phyloP scores from a whole-genome alignment of 2,888 invertebrate species.

The Idaea biselata region DNA sequence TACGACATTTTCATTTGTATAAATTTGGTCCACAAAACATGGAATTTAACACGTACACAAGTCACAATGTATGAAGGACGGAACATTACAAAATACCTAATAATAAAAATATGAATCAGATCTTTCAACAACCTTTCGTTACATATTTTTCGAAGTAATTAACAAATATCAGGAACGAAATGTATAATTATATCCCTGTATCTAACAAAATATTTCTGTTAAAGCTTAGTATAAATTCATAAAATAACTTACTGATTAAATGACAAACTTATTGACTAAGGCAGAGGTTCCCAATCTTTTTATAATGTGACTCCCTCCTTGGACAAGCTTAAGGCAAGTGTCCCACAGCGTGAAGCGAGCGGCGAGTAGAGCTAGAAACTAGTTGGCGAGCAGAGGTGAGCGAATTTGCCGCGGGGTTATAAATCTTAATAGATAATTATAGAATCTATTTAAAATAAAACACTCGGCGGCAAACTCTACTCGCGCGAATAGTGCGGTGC shows the following conservation, averaged over 20 bases:
- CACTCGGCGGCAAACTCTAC: no score
- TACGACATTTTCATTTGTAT: background rate
- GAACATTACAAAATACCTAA: conserved; percentile 10
- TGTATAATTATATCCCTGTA: conserved; percentile 28
- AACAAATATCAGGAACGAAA: conserved; percentile 23
- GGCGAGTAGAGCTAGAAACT: no score
- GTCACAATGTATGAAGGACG: conserved; percentile 12
- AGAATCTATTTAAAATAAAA: no score
- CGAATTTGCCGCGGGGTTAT: no score
- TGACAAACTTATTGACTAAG: conserved; percentile 9
- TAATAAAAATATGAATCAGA: conserved; percentile 2
- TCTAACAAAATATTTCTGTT: conserved; percentile 18
- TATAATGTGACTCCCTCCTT: no score
- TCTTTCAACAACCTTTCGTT: conserved; percentile 8
- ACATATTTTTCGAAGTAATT: conserved; percentile 9
- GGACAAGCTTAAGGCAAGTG: no score
- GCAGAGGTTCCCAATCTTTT: no score
- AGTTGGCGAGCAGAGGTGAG: no score
- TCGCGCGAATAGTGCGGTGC: no score
- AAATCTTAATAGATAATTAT: no score
- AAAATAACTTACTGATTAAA: background rate
- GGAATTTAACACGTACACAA: conserved; percentile 11
- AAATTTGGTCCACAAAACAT: conserved; percentile 15
- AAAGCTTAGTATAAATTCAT: conserved; percentile 23
- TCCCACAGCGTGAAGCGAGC: no score